A percentile compares a stretch with the other conserved stretches of the same genome.
These are phyloP conservation scores for Fragum whitleyi DNA, from an alignment of 2,888 invertebrate genomes.

Conservation along the genomic window DNA sequence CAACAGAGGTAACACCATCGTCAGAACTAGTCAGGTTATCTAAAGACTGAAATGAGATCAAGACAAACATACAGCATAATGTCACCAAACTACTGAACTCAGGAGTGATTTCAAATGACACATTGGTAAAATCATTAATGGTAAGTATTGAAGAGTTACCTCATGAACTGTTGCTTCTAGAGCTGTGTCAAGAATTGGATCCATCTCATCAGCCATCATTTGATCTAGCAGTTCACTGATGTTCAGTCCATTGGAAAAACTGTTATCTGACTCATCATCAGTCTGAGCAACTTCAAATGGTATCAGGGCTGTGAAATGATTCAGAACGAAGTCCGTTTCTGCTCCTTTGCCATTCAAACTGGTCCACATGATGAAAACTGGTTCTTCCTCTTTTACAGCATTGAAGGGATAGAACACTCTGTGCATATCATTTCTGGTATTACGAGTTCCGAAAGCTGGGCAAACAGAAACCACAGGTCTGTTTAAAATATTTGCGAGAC, in stretches of 20 bases:
- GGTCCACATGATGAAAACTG: conserved; percentile 29
- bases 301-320: conserved; percentile 31
- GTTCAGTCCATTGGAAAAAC: conserved; percentile 17
- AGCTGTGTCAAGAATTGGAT: conserved; percentile 1
- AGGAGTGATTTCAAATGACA: too few species aligned
- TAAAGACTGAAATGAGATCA: too few species aligned
- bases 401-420: conserved; percentile 23
- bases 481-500: conserved; percentile 17
- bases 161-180: too few species aligned
- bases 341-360: conserved; percentile 25
- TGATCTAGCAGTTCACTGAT: conserved; percentile 6
- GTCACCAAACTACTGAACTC: too few species aligned
- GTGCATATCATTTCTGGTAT: conserved; percentile 11
- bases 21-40: too few species aligned
- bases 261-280: conserved; percentile 29
- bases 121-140: too few species aligned
- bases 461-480: conserved; percentile 22
- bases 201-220: conserved; percentile 24
- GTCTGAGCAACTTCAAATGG: conserved; percentile 23
- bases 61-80: too few species aligned
- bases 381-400: background rate
- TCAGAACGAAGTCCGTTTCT: conserved; percentile 28
- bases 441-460: conserved; percentile 1
- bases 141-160: too few species aligned
- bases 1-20: too few species aligned